phyloP scores from a whole-genome alignment of 2,888 invertebrate species.

The Synanthedon vespiformis region DNA sequence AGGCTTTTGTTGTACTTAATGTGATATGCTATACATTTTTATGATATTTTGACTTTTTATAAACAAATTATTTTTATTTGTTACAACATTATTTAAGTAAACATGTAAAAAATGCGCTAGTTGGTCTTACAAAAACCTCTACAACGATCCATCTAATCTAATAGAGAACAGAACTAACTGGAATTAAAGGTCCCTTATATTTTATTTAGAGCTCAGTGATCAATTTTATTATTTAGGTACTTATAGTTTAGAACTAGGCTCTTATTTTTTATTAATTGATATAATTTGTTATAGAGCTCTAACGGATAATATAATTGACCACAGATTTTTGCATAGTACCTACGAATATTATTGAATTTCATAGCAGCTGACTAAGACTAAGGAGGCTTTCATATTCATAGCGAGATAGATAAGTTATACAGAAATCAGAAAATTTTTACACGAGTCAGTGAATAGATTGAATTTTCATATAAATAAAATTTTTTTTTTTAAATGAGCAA shows the following conservation, averaged over 20 bases:
- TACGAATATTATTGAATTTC: slow-evolving; percentile 62
- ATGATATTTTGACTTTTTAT: slow-evolving; percentile 55
- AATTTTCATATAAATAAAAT: no score
- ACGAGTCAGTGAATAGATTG: slow-evolving; percentile 53
- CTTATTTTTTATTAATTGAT: not conserved
- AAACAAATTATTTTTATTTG: slow-evolving; percentile 37
- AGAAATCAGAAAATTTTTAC: slow-evolving; percentile 57
- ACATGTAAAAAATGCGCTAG: slow-evolving; percentile 60
- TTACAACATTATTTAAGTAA: slow-evolving; percentile 54
- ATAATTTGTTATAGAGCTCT: not conserved
- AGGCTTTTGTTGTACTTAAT: slow-evolving; percentile 37
- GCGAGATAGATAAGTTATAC: slow-evolving; percentile 58
- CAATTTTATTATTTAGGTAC: slow-evolving; percentile 36
- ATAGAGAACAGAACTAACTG: slow-evolving; percentile 67
- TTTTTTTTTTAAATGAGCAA: slow-evolving; percentile 36
- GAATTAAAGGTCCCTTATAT: slow-evolving; percentile 70
- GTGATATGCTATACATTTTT: slow-evolving; percentile 66
- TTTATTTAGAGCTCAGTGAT: slow-evolving; percentile 54
- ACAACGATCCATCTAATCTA: slow-evolving; percentile 53
- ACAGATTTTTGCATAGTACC: slow-evolving; percentile 45
- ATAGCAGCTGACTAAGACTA: slow-evolving; percentile 64
- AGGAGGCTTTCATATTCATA: slow-evolving; percentile 65
- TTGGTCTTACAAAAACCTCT: slow-evolving; percentile 60
- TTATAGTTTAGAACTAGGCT: slow-evolving; percentile 4
- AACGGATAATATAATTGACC: slow-evolving; percentile 44